These are phyloP conservation scores for Gymnothorax javanicus DNA, from an alignment of 2,797 vertebrate genomes.

Conservation along the genomic window DNA sequence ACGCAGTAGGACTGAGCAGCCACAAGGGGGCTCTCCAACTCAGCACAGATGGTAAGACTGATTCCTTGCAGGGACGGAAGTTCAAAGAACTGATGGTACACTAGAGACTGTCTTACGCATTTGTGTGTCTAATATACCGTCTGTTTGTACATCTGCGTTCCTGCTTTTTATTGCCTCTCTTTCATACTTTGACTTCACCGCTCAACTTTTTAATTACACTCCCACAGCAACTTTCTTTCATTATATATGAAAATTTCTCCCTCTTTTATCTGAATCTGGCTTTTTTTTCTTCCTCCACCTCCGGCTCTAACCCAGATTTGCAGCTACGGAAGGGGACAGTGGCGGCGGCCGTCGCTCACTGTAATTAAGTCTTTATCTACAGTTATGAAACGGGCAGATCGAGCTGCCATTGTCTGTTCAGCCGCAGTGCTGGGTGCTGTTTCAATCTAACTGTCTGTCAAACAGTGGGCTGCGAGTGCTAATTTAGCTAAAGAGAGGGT, in stretches of 20 bases:
- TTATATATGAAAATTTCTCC: background rate
- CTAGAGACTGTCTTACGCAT: background rate
- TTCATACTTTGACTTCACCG: background rate
- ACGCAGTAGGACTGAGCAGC: constrained; percentile 32
- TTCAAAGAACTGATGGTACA: background rate
- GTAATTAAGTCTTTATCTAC: constrained; percentile 36
- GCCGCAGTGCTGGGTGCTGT: constrained; percentile 54
- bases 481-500: constrained; percentile 48
- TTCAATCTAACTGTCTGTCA: constrained; percentile 65
- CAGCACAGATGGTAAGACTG: constrained; percentile 15
- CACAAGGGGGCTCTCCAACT: constrained; percentile 25
- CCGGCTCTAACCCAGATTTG: background rate
- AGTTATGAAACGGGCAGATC: constrained; percentile 56
- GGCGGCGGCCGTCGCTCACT: constrained; percentile 18
- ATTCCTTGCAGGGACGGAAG: background rate
- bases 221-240: constrained; percentile 3
- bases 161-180: background rate
- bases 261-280: background rate
- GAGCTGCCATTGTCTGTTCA: constrained; percentile 25
- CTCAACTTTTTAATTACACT: constrained; percentile 9
- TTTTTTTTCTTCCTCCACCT: constrained; percentile 12
- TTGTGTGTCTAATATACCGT: background rate
- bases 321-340: background rate
- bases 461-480: constrained; percentile 55
- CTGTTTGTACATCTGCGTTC: background rate